phyloP scores from a whole-genome alignment of 2,797 vertebrate genomes.

The Spatula versicolor region DNA sequence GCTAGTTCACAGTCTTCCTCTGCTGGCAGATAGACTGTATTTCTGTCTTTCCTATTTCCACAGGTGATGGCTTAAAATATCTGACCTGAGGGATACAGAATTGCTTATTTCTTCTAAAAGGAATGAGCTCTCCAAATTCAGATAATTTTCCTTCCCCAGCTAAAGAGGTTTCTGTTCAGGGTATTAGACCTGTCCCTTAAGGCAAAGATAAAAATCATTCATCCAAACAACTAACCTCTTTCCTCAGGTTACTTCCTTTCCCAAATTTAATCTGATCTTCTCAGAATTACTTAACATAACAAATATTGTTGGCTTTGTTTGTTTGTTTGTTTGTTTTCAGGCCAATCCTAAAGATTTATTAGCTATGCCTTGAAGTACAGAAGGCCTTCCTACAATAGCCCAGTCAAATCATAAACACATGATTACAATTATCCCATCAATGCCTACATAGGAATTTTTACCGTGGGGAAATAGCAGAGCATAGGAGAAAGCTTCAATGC shows the following conservation, averaged over 20 bases:
- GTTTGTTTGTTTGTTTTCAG: not conserved
- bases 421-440: not conserved
- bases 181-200: not conserved
- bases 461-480: not conserved
- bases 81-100: not conserved
- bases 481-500: not conserved
- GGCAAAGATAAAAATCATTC: conserved; percentile 3
- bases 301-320: not conserved
- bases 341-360: not conserved
- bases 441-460: not conserved
- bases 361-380: not conserved
- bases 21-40: not conserved
- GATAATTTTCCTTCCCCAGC: not conserved
- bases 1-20: not conserved
- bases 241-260: conserved; percentile 4
- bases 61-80: not conserved
- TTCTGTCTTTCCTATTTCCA: not conserved
- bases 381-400: not conserved
- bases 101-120: not conserved
- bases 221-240: conserved; percentile 5
- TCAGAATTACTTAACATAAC: not conserved
- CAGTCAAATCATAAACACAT: not conserved
- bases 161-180: not conserved
- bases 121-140: not conserved
- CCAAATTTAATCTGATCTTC: not conserved